Conservation (phyloP, 2,888 invertebrate genomes). For the Caenorhabditis sinica region DNA sequence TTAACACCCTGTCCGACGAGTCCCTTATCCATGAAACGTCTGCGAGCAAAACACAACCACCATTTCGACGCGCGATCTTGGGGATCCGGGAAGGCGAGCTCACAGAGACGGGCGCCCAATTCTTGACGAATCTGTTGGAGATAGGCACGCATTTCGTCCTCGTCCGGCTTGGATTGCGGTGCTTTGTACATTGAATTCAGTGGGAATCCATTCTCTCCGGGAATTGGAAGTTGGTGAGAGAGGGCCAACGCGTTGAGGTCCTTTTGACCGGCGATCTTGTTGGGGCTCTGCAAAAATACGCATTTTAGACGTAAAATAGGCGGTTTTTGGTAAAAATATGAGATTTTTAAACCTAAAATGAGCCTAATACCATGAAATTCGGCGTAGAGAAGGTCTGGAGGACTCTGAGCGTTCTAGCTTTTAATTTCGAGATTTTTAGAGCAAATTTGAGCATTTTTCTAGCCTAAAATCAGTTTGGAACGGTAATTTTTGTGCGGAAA, state of each 20-base stretch:
- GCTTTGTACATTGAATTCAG: constrained; percentile 93
- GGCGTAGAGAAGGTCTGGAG: no score
- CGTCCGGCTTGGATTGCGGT: constrained; percentile 77
- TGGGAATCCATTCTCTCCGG: constrained; percentile 95
- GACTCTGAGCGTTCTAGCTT: no score
- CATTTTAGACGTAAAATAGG: no score
- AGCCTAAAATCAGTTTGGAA: no score
- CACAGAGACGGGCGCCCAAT: constrained; percentile 93
- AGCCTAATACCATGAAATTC: no score
- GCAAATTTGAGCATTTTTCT: no score
- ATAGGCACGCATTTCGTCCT: constrained; percentile 94
- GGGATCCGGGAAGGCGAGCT: constrained; percentile 91
- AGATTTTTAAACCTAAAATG: background rate
- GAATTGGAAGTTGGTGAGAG: constrained; percentile 91
- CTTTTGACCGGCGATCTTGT: constrained; percentile 90
- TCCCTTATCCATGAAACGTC: constrained; percentile 99
- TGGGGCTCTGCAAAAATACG: constrained; percentile 88
- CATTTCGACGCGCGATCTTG: constrained; percentile 98
- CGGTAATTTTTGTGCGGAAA: no score
- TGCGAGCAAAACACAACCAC: constrained; percentile 99
- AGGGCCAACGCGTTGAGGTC: constrained; percentile 98
- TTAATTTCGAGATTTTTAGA: no score
- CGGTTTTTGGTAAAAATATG: background rate
- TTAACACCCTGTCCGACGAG: constrained; percentile 90
- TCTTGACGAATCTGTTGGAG: constrained; percentile 96